These are phyloP conservation scores for Coptodon rendalli DNA, from an alignment of 2,113 vertebrate species.

Conservation along the genomic window DNA sequence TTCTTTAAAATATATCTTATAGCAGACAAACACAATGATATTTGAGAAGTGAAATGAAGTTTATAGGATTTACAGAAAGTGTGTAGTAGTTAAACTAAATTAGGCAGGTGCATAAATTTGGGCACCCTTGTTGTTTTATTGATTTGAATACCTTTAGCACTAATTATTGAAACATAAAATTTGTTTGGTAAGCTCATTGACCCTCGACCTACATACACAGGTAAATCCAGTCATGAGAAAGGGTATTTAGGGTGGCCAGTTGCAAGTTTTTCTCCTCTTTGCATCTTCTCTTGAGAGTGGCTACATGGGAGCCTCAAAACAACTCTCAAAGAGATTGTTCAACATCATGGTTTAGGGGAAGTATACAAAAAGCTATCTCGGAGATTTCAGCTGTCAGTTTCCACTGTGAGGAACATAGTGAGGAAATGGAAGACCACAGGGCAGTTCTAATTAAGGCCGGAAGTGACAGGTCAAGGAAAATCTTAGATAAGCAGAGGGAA, in stretches of 20 bases:
- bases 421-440: no score
- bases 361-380: no score
- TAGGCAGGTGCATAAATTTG: rapidly evolving
- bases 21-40: not conserved
- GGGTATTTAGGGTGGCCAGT: not conserved
- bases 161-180: not conserved
- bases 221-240: rapidly evolving
- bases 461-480: no score
- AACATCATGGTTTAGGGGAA: no score
- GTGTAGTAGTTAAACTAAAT: not conserved
- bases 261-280: not conserved
- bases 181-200: not conserved
- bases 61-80: rapidly evolving
- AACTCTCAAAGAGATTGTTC: no score
- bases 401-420: no score
- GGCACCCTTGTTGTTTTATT: rapidly evolving
- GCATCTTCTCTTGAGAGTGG: no score
- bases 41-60: not conserved
- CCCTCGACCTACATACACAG: no score
- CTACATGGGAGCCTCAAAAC: no score
- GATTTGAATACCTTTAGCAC: not conserved
- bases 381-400: no score
- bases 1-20: not conserved
- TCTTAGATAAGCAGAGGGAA: no score
- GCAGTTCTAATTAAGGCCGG: no score